These are phyloP conservation scores for Geotrupes spiniger DNA, from an alignment of 2,888 invertebrate species.

Conservation along the genomic window DNA sequence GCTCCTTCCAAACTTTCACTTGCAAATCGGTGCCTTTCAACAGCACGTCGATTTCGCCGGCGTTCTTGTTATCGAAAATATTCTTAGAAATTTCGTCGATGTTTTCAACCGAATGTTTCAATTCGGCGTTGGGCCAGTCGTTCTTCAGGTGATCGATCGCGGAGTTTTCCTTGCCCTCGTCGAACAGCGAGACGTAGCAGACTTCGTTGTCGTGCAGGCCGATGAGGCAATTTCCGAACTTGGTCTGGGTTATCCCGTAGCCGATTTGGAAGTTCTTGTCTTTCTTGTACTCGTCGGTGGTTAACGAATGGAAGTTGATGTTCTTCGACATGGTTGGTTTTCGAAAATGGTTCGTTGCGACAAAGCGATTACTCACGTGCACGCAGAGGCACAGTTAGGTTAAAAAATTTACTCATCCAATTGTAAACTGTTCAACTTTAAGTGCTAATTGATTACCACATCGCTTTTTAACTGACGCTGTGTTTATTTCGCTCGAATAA, in stretches of 20 bases:
- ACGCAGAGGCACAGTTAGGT: too few relatives aligned
- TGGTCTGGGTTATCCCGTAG: constrained; percentile 30
- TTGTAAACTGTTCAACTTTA: too few relatives aligned
- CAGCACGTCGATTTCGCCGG: constrained; percentile 25
- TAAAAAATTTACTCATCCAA: too few relatives aligned
- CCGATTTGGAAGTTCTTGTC: constrained; percentile 30
- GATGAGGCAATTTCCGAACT: constrained; percentile 38
- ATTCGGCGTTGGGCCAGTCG: constrained; percentile 36
- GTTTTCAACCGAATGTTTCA: constrained; percentile 29
- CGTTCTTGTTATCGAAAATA: constrained; percentile 27
- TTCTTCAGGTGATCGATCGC: constrained; percentile 31
- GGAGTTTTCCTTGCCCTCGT: constrained; percentile 30
- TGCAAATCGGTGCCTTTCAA: constrained; percentile 44
- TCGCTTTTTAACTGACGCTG: too few relatives aligned
- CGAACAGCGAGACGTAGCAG: constrained; percentile 35
- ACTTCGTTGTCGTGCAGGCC: constrained; percentile 32
- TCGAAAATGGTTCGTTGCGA: too few relatives aligned
- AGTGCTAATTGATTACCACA: too few relatives aligned
- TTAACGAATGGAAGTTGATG: constrained; percentile 13
- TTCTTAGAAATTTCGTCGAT: constrained; percentile 25
- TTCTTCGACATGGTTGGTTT: too few relatives aligned
- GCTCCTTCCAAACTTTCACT: constrained; percentile 42
- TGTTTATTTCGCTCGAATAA: too few relatives aligned
- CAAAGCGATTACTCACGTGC: too few relatives aligned
- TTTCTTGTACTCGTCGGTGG: constrained; percentile 33